Base-by-base conservation (phyloP, 2,888 invertebrate species). In the Clivina fossor region DNA sequence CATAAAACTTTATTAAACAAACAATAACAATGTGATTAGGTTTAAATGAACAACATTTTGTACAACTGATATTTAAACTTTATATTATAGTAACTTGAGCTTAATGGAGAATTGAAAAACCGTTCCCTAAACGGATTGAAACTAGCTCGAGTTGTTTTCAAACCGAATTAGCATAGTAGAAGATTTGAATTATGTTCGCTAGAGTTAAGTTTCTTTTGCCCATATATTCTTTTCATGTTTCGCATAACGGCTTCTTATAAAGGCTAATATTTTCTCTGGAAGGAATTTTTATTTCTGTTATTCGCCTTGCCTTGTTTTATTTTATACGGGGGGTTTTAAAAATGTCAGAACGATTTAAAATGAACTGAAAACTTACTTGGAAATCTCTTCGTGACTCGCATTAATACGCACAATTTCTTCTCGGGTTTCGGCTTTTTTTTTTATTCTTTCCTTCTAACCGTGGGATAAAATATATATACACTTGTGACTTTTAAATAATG, bases 281-380 rank as follows among this genome's bases (percentile, higher is more conserved):
- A n/a, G n/a, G n/a, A n/a, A n/a, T 28, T 28, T 22, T 35, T 50
- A 30, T 18, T 35, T 49, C 38, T 49, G 16, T 49, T 22, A 38
- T 32, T 13, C 20, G 28, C 18, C 19, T 22, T 44, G 28, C 28
- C 22, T 33, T 53, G 38, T 13, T 53, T 32, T 44, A 44, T 40
- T 13, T 11, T 13, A 13, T 30, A 30, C 30, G 13, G 11, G 40
- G 18, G 43, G n/a, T n/a, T 20, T 43, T 24, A 43, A 18, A 22
- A 43, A 24, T 43, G 43, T 43, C 43, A 43, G 43, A 28, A 26
- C 26, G 28, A 26, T 26, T 43, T 43, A 43, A 26, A 22, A 26
- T 28, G 26, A 28, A 28, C 24, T 43, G 43, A 43, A 43, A 43
- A 43, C 43, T 43, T 28, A 43, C 19, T 43, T 28, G 24, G 26